These are phyloP conservation scores for Loxodonta africana DNA, from an alignment of 2,113 vertebrate species.

Conservation along the genomic window DNA sequence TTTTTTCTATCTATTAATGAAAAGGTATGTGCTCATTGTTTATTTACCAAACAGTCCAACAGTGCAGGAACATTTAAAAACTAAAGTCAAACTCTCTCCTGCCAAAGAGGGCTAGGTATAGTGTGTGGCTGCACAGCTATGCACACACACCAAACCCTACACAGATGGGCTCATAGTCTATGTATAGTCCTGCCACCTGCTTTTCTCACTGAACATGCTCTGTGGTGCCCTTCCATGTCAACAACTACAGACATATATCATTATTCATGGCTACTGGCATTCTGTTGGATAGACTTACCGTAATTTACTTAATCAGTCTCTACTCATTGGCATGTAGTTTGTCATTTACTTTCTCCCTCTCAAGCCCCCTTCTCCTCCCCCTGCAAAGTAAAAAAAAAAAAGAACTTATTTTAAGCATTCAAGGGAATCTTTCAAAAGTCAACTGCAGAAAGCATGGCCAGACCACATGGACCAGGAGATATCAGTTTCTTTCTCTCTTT, in stretches of 20 bases:
- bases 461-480: neutral
- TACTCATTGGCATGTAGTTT: neutral
- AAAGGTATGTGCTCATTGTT: neutral
- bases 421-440: neutral
- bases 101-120: neutral
- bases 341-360: neutral
- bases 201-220: neutral
- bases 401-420: neutral
- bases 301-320: neutral
- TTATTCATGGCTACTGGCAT: neutral
- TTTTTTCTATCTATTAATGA: conserved; percentile 21
- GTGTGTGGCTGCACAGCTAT: fast-evolving
- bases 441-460: neutral
- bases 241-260: fast-evolving
- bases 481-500: neutral
- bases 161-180: fast-evolving
- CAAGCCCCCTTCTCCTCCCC: neutral
- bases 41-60: neutral
- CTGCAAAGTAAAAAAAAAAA: neutral
- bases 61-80: neutral
- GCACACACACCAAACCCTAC: fast-evolving
- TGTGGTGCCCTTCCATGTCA: neutral
- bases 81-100: neutral
- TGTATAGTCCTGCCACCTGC: neutral
- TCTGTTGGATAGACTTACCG: neutral